Evolutionary conservation across 2,888 invertebrate species (phyloP), one percentile per base, ranked within the genome.

Genomic region (Hypomecis punctinalis): DNA sequence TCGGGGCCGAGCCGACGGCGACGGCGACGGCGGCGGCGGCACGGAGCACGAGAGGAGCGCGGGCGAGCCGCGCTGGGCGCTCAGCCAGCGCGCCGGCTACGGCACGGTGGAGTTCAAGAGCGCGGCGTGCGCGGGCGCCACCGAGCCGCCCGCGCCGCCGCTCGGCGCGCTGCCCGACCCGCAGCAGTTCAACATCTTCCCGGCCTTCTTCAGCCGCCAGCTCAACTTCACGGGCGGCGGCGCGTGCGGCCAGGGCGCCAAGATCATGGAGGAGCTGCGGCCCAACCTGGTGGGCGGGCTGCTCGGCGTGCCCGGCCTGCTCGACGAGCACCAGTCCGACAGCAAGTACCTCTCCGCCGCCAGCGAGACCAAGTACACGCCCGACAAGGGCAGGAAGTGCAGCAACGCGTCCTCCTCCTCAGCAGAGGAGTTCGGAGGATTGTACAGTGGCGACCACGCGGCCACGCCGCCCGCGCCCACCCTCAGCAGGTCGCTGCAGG

Each of bases 161-260:
- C 94, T 94, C 78, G 91, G 93, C 82, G 93, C 93, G 79, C 94
- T 94, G 79, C 94, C 94, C 76, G 94, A 94, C 77, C 95, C 95
- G 72, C 97, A 97, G 85, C 97, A 97, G 93, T 97, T 97, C 94
- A 97, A 97, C 94, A 97, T 97, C 82, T 97, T 97, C 90, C 97
- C 97, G 79, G 97, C 97, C 68, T 97, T 97, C 85, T 97, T 97
- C 90, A 97, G 97, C 93, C 94, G 97, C 71, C 97, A 97, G 90
- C 94, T 97, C 76, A 97, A 97, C 89, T 97, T 97, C 89, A 95
- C 95, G 55, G 94, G 95, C 77, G 90, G 94, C 67, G 95, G 95
- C 66, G 94, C 94, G 65, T 95, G 95, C 81, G 95, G 96, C 37
- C 96, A 96, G 81, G 95, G 95, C 75, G 86, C 93, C 58, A 97